A percentile compares a stretch with the other conserved stretches of the same genome.
Evolutionary conservation across 2,113 vertebrate genomes (phyloP).

Genomic region (Muscicapa adusta): DNA sequence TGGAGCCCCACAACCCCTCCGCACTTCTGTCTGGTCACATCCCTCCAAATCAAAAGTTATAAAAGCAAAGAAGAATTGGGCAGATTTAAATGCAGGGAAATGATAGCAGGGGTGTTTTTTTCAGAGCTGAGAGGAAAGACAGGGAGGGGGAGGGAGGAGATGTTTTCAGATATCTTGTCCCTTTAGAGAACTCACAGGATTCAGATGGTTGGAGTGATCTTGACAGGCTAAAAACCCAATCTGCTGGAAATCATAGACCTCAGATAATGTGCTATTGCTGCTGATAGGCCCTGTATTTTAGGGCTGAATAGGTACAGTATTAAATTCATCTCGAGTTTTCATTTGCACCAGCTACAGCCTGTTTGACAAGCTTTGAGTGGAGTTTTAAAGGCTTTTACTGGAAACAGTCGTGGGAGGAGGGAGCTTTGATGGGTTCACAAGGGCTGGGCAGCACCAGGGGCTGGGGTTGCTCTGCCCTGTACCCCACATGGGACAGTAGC

Average conservation of each 20-base stretch:
- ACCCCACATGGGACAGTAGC: not conserved
- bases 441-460: not conserved
- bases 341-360: not conserved
- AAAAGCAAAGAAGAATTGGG: not conserved
- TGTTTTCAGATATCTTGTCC: not conserved
- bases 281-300: not conserved
- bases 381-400: slow-evolving; percentile 23
- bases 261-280: slow-evolving; percentile 11
- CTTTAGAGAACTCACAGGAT: not conserved
- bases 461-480: rapidly evolving
- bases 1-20: not conserved
- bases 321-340: not conserved
- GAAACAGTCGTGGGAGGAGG: rapidly evolving
- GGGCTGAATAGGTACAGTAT: slow-evolving; percentile 1
- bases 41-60: not conserved
- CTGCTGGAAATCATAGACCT: slow-evolving; percentile 32
- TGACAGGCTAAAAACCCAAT: slow-evolving; percentile 36
- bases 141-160: not conserved
- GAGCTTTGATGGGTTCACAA: not conserved
- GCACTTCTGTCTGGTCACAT: not conserved
- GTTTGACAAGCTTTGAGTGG: not conserved
- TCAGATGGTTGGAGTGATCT: not conserved
- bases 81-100: not conserved
- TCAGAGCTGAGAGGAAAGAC: not conserved
- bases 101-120: not conserved